A percentile compares a stretch with the other conserved stretches of the same genome.
These are phyloP conservation scores for Meda fulgida DNA, from an alignment of 2,797 vertebrate species.

Conservation along the genomic window DNA sequence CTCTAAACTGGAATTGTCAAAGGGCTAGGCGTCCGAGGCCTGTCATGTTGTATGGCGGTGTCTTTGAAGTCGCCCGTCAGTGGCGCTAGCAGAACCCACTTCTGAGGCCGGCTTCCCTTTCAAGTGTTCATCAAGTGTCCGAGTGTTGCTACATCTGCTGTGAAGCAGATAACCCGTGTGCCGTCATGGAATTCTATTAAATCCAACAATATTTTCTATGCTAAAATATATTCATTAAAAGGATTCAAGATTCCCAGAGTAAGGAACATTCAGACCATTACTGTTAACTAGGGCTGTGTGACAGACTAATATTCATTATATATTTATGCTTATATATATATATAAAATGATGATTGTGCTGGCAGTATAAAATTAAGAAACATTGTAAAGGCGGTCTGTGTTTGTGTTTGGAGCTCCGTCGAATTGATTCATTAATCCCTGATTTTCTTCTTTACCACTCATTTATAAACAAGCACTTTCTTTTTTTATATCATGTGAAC, in stretches of 20 bases:
- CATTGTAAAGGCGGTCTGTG: no score
- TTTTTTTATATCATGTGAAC: no score
- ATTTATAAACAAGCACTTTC: no score
- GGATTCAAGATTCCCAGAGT: neutral
- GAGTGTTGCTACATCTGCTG: constrained; percentile 74
- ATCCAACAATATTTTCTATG: constrained; percentile 38
- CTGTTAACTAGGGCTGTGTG: neutral
- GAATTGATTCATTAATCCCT: no score
- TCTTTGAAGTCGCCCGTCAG: constrained; percentile 79
- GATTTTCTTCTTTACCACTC: no score
- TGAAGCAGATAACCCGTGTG: constrained; percentile 71
- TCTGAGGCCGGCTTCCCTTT: constrained; percentile 76
- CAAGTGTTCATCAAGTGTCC: constrained; percentile 77
- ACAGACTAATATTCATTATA: constrained; percentile 1
- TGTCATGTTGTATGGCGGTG: constrained; percentile 75
- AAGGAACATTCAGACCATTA: neutral
- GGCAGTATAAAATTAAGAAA: constrained; percentile 4
- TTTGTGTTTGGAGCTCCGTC: no score
- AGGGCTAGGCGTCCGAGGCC: constrained; percentile 67
- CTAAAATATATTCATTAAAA: constrained; percentile 28
- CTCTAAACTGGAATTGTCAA: constrained; percentile 73
- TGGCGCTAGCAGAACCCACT: constrained; percentile 71
- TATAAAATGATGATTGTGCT: neutral
- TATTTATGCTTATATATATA: neutral
- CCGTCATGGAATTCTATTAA: constrained; percentile 67